phyloP scores from a whole-genome alignment of 2,888 invertebrate genomes.

The Calephelis perditalis region DNA sequence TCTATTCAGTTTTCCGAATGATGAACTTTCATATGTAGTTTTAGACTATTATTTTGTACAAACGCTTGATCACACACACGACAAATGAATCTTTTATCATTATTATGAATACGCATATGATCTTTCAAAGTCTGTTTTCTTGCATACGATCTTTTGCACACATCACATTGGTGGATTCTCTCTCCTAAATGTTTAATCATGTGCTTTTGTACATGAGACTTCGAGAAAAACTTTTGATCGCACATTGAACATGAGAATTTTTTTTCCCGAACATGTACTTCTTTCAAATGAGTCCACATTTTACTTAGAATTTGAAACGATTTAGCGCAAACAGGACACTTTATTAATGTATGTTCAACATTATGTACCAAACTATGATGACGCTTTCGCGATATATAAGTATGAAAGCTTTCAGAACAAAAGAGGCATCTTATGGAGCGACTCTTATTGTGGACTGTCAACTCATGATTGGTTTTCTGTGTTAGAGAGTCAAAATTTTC shows the following conservation, averaged over 20 bases:
- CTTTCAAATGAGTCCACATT: constrained; percentile 56
- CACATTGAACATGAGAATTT: constrained; percentile 67
- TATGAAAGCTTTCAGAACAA: constrained; percentile 51
- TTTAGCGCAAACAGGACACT: constrained; percentile 56
- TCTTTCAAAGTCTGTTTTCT: constrained; percentile 56
- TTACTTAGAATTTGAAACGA: constrained; percentile 51
- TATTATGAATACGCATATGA: constrained; percentile 57
- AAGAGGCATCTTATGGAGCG: constrained; percentile 50
- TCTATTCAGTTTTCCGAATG: constrained; percentile 36
- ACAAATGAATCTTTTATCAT: constrained; percentile 46
- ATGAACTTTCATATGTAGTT: constrained; percentile 49
- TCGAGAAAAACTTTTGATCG: constrained; percentile 70
- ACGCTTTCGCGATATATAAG: constrained; percentile 46
- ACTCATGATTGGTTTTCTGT: constrained; percentile 48
- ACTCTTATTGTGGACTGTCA: constrained; percentile 44
- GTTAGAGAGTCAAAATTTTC: constrained; percentile 51
- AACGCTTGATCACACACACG: constrained; percentile 47
- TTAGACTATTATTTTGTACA: constrained; percentile 50
- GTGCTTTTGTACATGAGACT: constrained; percentile 68
- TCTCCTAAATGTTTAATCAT: constrained; percentile 72
- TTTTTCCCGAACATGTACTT: constrained; percentile 65
- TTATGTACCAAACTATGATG: constrained; percentile 50
- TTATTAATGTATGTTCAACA: constrained; percentile 42
- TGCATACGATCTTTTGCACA: constrained; percentile 70
- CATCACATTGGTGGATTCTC: constrained; percentile 58